Conservation (phyloP, 1,140 invertebrate species). For the Teleogryllus occipitalis region DNA sequence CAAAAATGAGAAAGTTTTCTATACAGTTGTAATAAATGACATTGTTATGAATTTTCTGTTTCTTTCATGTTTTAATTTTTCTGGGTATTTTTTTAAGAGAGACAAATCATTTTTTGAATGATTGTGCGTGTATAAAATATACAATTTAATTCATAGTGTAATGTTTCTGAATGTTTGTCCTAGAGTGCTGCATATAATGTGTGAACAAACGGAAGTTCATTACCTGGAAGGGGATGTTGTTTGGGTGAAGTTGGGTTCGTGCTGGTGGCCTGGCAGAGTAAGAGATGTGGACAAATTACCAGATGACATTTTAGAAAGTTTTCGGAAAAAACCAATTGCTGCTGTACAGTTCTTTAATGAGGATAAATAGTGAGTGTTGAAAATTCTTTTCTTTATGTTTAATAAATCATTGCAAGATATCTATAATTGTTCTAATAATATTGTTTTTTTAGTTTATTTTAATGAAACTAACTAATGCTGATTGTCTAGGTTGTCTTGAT, state of each 20-base stretch:
- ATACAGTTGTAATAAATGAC: no score
- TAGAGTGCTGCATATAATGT: conserved; percentile 35
- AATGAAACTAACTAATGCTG: neutral
- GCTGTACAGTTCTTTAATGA: conserved; percentile 77
- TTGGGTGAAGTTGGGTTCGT: conserved; percentile 70
- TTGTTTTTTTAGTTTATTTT: neutral
- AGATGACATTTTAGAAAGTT: conserved; percentile 46
- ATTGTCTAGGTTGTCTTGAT: neutral
- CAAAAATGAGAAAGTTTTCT: no score
- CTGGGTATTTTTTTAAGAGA: no score
- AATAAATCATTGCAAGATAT: neutral
- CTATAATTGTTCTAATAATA: neutral
- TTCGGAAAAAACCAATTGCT: conserved; percentile 58
- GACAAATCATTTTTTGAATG: no score
- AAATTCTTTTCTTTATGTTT: neutral
- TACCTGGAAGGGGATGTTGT: conserved; percentile 67
- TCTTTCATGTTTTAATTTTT: no score
- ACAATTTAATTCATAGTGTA: no score
- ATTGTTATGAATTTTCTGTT: no score
- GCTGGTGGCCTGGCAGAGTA: conserved; percentile 70
- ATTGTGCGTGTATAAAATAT: no score
- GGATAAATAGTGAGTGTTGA: conserved; percentile 59
- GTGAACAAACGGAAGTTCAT: conserved; percentile 49
- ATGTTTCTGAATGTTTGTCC: no score
- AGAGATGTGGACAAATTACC: conserved; percentile 49